Evolutionary conservation across 1,140 invertebrate species (phyloP).

Genomic region (Saccostrea cuccullata): DNA sequence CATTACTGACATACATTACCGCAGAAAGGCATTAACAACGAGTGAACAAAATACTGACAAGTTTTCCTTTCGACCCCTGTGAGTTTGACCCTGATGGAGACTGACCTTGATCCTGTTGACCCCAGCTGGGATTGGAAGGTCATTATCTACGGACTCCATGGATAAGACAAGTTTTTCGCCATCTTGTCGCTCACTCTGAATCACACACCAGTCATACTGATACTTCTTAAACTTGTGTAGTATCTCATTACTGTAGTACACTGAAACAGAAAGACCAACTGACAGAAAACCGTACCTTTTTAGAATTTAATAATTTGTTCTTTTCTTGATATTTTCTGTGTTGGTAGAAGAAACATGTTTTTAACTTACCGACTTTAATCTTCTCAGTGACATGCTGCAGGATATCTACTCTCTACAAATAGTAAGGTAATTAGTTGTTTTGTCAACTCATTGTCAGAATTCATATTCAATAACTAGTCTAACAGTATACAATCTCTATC

Average conservation of each 20-base stretch:
- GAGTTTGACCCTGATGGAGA: neutral
- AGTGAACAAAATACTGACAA: neutral
- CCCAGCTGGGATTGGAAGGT: conserved; percentile 58
- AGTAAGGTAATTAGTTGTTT: neutral
- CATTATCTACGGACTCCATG: conserved; percentile 67
- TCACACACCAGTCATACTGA: conserved; percentile 70
- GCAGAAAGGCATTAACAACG: neutral
- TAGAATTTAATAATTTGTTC: too few relatives aligned
- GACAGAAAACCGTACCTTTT: neutral
- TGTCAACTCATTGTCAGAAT: neutral
- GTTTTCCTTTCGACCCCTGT: neutral
- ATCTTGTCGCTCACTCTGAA: conserved; percentile 73
- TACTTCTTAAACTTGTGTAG: conserved; percentile 72
- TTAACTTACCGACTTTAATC: conserved; percentile 72
- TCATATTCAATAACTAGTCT: too few relatives aligned
- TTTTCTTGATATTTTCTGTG: too few relatives aligned
- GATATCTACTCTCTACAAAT: conserved; percentile 60
- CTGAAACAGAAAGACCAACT: conserved; percentile 58
- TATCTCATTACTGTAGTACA: conserved; percentile 75
- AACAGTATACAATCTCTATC: too few relatives aligned
- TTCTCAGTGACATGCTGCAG: conserved; percentile 68
- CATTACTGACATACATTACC: neutral
- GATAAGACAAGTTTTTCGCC: conserved; percentile 70
- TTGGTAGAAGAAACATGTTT: too few relatives aligned
- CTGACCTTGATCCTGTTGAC: conserved; percentile 65